These are phyloP conservation scores for Pholis gunnellus DNA, from an alignment of 2,113 vertebrate genomes.

Conservation along the genomic window DNA sequence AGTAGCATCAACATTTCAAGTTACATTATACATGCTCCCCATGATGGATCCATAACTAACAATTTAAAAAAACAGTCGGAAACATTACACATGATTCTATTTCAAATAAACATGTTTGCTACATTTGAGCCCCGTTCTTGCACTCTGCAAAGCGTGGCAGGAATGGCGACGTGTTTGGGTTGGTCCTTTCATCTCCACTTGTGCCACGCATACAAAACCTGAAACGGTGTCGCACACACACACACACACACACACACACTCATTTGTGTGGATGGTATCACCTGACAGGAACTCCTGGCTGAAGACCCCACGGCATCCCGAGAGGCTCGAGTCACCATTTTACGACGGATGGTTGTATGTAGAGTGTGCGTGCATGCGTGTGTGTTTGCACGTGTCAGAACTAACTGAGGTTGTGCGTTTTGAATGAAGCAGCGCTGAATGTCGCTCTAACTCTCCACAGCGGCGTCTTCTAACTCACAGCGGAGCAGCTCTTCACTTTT, in stretches of 20 bases:
- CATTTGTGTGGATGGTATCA: constrained; percentile 73
- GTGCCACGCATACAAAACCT: background rate
- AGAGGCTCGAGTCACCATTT: constrained; percentile 93
- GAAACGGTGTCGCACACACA: background rate
- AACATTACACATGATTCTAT: background rate
- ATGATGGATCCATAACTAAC: background rate
- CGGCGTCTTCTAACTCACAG: constrained; percentile 79
- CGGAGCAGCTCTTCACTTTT: constrained; percentile 52
- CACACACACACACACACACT: constrained; percentile 19
- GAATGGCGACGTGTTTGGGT: background rate
- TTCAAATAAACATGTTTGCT: background rate
- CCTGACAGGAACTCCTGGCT: constrained; percentile 94
- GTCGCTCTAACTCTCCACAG: constrained; percentile 66
- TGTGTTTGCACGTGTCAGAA: constrained; percentile 66
- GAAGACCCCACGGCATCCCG: constrained; percentile 94
- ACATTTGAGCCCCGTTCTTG: background rate
- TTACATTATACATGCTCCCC: no score
- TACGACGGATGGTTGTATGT: constrained; percentile 99
- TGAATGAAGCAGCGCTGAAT: background rate
- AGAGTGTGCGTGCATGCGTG: constrained; percentile 76
- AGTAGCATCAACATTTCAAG: background rate
- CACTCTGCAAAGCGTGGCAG: background rate
- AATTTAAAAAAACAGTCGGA: background rate
- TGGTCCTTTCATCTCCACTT: background rate
- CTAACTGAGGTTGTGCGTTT: constrained; percentile 79